Base-by-base conservation (phyloP, 2,797 vertebrate species). In the Clarias fuscus region DNA sequence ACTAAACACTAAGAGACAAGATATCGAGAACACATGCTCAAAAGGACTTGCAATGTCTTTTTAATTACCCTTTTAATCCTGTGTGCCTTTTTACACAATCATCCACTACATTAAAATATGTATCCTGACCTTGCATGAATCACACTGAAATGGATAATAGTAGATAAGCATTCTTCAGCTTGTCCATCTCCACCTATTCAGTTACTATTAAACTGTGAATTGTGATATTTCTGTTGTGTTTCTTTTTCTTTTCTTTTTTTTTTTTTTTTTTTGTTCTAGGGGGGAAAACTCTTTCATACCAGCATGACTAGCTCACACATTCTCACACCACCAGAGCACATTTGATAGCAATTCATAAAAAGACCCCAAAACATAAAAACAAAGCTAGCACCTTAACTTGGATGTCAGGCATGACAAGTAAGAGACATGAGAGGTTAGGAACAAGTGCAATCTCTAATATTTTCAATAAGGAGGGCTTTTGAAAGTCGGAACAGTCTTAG, bases 1-100 rank as follows among this genome's bases (percentile, higher is more conserved):
- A 58, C 40, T 59, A 80, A 88, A 56, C 73, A 81, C 33, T 86
- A 77, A 48, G 68, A 67, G 59, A 82, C 56, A 24, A 75, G 22
- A 22, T 5, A 72, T n/a, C 33, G 43, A n/a, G 24, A n/a, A 81
- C 40, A 37, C 48, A 56, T 72, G 33, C 53, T 85, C 61, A 56
- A 62, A 79, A 61, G 1, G 33, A 40, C 20, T 24, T 5, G n/a
- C 56, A 59, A 59, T 4, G 6, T 80, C 33, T 15, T 27, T 61
- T 22, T 81, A 81, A 81, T 81, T 48, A 62, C 33, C 22, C 37
- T 24, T 65, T 81, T 53, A 40, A 88, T 70, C 13, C 24, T 48
- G 4, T 22, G 7, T 76, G 58, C 40, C 20, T 82, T 80, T 53
- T 53, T 17, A 64, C 15, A 20, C 6, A 82, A 82, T 80, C 30